These are phyloP conservation scores for Sycophaga agraensis DNA, from an alignment of 1,140 invertebrate species.

Conservation along the genomic window DNA sequence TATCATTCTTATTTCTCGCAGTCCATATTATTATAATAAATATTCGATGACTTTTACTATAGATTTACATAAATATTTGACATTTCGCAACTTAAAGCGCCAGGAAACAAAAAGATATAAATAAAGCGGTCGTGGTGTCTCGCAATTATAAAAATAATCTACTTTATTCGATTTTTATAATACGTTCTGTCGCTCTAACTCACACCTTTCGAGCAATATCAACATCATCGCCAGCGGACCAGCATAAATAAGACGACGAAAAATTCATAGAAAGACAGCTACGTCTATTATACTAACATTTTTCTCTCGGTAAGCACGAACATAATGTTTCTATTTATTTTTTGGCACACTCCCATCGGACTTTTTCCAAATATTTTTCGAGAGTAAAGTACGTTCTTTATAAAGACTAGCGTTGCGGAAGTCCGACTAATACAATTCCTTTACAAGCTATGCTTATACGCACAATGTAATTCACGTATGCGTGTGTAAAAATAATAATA, in stretches of 20 bases:
- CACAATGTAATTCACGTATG: too few relatives aligned
- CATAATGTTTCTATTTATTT: background rate
- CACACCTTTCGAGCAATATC: too few relatives aligned
- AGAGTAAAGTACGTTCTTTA: background rate
- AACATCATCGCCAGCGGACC: too few relatives aligned
- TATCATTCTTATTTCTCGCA: conserved; percentile 27
- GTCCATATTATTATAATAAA: conserved; percentile 16
- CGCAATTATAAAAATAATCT: conserved; percentile 17
- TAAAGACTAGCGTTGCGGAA: too few relatives aligned
- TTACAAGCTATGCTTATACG: too few relatives aligned
- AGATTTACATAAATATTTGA: background rate
- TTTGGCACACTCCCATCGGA: conserved; percentile 4
- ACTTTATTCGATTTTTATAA: background rate
- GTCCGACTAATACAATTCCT: too few relatives aligned
- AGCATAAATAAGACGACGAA: too few relatives aligned
- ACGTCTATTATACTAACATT: too few relatives aligned
- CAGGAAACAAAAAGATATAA: conserved; percentile 1
- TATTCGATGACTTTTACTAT: conserved; percentile 5
- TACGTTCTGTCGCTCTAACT: conserved; percentile 5
- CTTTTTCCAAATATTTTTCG: conserved; percentile 3
- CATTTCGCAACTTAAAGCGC: conserved; percentile 5
- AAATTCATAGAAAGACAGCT: too few relatives aligned
- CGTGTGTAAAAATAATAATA: too few relatives aligned
- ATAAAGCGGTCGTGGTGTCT: background rate
- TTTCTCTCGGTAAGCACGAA: background rate